A percentile compares a stretch with the other conserved stretches of the same genome.
These are phyloP conservation scores for Lagopus leucura DNA, from an alignment of 2,113 vertebrate genomes.

Conservation along the genomic window DNA sequence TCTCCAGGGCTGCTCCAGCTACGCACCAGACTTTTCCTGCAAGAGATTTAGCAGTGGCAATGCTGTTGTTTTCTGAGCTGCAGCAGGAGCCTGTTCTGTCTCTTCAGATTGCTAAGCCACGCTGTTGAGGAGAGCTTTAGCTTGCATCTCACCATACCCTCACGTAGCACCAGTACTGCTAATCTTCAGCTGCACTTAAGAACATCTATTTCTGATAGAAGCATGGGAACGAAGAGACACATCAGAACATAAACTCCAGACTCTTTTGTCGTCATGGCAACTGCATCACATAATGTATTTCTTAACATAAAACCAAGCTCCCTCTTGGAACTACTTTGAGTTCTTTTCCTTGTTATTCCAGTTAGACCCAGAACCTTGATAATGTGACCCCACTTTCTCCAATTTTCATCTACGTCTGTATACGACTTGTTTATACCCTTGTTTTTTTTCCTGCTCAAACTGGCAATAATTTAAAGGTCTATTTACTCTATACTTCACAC, in stretches of 20 bases:
- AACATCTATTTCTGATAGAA: constrained; percentile 42
- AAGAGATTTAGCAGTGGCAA: not conserved
- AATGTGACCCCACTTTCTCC: not conserved
- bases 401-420: not conserved
- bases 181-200: not conserved
- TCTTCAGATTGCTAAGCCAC: not conserved
- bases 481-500: not conserved
- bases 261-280: constrained; percentile 46
- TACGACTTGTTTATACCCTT: not conserved
- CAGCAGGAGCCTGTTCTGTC: not conserved
- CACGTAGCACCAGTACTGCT: not conserved
- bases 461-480: not conserved
- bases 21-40: not conserved
- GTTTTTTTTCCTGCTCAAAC: not conserved
- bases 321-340: constrained; percentile 27
- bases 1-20: not conserved
- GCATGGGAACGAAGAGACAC: not conserved
- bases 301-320: constrained; percentile 33
- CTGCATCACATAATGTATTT: constrained; percentile 44
- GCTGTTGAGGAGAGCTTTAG: not conserved
- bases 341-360: not conserved
- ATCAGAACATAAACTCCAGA: constrained; percentile 31
- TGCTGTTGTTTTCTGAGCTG: fast-evolving
- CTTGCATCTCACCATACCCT: not conserved
- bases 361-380: not conserved